A percentile compares a stretch with the other conserved stretches of the same genome.
Conservation (phyloP, 2,888 invertebrate genomes). For the Coecobrya sp. region DNA sequence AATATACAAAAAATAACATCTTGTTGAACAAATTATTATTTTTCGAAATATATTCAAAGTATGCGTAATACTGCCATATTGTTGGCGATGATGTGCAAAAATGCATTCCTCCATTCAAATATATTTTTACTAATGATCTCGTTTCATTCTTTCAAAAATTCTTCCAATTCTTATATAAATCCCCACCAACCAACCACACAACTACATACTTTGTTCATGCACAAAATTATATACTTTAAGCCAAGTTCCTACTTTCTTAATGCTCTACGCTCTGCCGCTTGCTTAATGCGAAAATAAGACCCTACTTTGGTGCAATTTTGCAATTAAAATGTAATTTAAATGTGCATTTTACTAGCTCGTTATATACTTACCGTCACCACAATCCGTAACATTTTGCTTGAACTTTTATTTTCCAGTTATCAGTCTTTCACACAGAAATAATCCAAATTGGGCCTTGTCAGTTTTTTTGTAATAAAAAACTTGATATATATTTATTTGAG, state of each 20-base stretch:
- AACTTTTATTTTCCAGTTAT: conserved; percentile 22
- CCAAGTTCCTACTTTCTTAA: no score
- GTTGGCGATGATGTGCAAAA: not conserved
- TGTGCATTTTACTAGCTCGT: not conserved
- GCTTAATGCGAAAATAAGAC: no score
- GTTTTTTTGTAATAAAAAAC: not conserved
- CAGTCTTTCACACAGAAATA: conserved; percentile 52
- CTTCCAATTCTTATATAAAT: no score
- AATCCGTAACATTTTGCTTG: conserved; percentile 74
- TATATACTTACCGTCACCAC: conserved; percentile 75
- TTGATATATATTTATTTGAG: not conserved
- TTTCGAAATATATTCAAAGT: not conserved
- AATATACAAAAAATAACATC: conserved; percentile 42
- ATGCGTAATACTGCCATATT: not conserved
- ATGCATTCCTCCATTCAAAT: not conserved
- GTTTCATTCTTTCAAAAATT: no score
- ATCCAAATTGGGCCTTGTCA: no score
- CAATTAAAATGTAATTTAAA: not conserved
- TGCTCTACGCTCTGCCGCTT: no score
- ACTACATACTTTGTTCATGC: no score
- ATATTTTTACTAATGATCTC: no score
- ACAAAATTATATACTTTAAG: no score
- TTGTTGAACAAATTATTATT: conserved; percentile 67
- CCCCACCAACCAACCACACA: no score
- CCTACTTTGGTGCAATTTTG: not conserved